Conservation (phyloP, 2,888 invertebrate genomes). For the Polymixis flavicincta region DNA sequence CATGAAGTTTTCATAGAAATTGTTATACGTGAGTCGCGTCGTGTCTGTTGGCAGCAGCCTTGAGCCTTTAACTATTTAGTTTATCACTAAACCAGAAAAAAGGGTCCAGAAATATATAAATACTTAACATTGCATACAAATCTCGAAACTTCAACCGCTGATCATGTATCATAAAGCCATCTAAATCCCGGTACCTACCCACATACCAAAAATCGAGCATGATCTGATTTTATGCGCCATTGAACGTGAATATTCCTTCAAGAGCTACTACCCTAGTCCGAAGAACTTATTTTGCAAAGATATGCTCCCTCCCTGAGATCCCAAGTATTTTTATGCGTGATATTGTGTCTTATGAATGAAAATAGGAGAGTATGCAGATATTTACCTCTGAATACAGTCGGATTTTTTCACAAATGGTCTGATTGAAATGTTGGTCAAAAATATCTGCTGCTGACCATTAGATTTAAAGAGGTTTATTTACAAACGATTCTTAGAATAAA, state of each 20-base stretch:
- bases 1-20: too few species aligned
- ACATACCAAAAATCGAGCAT: conserved; percentile 70
- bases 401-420: conserved; percentile 1
- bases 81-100: neutral
- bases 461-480: neutral
- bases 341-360: conserved; percentile 29
- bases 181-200: conserved; percentile 38
- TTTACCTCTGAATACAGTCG: conserved; percentile 1
- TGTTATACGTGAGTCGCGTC: too few species aligned
- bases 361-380: conserved; percentile 5
- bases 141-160: conserved; percentile 22
- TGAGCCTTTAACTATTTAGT: neutral
- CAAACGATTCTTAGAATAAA: neutral
- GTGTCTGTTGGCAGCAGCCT: too few species aligned
- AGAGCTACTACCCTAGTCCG: neutral
- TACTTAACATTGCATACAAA: conserved; percentile 13
- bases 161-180: conserved; percentile 62
- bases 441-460: neutral
- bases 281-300: conserved; percentile 30
- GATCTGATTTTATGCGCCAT: conserved; percentile 72
- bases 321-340: conserved; percentile 8
- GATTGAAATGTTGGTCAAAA: neutral
- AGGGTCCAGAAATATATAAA: conserved; percentile 15
- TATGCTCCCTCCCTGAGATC: conserved; percentile 13
- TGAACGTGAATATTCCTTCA: conserved; percentile 59